Base-by-base conservation (phyloP, 2,888 invertebrate genomes). In the Caradrina kadenii region DNA sequence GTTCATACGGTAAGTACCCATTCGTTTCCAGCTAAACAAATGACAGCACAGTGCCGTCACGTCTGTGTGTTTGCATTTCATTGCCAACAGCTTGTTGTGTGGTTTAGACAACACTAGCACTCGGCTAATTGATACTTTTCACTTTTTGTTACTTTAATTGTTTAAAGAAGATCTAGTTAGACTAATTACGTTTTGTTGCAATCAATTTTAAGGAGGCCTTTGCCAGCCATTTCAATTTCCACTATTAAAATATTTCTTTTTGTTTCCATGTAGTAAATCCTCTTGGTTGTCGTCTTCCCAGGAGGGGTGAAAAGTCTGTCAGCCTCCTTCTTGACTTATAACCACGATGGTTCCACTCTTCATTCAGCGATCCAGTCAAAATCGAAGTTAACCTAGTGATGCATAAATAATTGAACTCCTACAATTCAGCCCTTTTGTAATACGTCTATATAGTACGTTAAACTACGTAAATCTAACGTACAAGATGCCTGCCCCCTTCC, bases 61-160 rank as follows among this genome's bases (percentile, higher is more conserved):
- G 64, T 56, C 79, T 73, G 67, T 79, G 56, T 80, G 74, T 86
- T 84, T 83, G 79, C 79, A 73, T 81, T 81, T 80, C 80, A 85
- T 76, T 79, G 80, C 63, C 53, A 75, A 52, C 75, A 21, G 81
- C 79, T 56, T 72, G 73, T 75, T 60, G 69, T 63, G 39, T 70
- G 63, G 74, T 83, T 79, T 69, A 73, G 69, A 69, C 64, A 55
- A 31, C 53, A 22, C 21, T 48, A 49, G n/a, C 65, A 68, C 11
- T 60, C 10, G 21, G 11, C 53, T 66, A 78, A 73, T 68, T 69
- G 49, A 72, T 63, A 60, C 52, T 66, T 72, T 59, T 65, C 56
- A 52, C 50, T 64, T 60, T 49, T 7, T 49, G 11, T 55, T 42
- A 61, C n/a, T 61, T 48, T 31, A n/a, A 73, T 61, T 73, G 52